Conservation (phyloP, 2,888 invertebrate species). For the Mythimna vitellina region DNA sequence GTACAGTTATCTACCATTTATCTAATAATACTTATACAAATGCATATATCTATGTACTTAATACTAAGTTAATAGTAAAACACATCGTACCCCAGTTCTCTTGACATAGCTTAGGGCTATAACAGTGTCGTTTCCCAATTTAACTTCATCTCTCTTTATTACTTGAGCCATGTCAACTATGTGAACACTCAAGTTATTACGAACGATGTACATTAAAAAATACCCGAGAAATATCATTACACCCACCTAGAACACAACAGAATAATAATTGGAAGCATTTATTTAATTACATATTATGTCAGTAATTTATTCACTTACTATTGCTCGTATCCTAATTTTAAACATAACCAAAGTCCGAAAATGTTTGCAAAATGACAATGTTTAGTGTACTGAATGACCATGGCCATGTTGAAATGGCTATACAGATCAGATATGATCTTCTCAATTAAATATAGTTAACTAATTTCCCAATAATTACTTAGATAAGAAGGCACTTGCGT, state of each 20-base stretch:
- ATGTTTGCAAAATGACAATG: conserved; percentile 40
- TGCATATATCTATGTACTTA: background rate
- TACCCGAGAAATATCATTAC: conserved; percentile 91
- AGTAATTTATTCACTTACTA: conserved; percentile 74
- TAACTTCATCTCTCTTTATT: conserved; percentile 62
- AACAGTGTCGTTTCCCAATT: background rate
- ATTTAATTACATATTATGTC: background rate
- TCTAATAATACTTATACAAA: background rate
- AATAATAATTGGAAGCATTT: background rate
- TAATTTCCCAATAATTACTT: background rate
- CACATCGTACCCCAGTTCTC: conserved; percentile 61
- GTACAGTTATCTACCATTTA: background rate
- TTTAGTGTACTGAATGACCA: conserved; percentile 38
- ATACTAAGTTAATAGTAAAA: conserved; percentile 3
- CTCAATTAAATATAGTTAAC: background rate
- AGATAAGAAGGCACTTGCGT: background rate
- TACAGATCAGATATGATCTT: background rate
- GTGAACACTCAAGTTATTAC: conserved; percentile 86
- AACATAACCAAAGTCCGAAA: conserved; percentile 73
- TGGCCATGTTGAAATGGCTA: conserved; percentile 66
- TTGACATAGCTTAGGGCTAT: background rate
- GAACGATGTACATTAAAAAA: conserved; percentile 84
- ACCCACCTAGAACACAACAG: conserved; percentile 79
- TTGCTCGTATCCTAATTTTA: conserved; percentile 82
- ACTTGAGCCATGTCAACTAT: conserved; percentile 84